Percentiles rank a stretch among this genome's conserved stretches.
These are phyloP conservation scores for Spea bombifrons DNA, from an alignment of 2,113 vertebrate species.

Conservation along the genomic window DNA sequence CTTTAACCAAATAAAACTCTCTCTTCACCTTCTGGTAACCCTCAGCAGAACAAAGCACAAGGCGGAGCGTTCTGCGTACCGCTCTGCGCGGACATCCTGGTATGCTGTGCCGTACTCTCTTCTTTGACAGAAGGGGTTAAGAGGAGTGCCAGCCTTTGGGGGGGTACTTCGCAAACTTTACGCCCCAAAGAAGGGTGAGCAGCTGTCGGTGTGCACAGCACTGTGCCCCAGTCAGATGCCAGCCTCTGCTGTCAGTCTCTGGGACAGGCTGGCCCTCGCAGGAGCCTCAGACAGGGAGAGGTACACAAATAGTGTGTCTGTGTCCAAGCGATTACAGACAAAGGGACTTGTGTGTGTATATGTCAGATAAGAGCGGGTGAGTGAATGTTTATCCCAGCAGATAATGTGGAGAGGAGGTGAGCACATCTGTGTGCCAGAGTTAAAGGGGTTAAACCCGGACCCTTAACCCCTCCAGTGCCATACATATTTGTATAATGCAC, in stretches of 20 bases:
- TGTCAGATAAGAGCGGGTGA: neutral
- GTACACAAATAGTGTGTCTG: neutral
- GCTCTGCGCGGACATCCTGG: neutral
- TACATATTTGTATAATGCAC: too few species aligned
- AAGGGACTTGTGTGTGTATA: neutral
- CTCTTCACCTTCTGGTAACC: neutral
- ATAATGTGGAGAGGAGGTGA: neutral
- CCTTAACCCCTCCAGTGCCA: too few species aligned
- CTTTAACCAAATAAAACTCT: neutral
- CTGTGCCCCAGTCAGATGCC: too few species aligned
- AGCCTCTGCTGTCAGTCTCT: too few species aligned
- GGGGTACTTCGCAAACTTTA: too few species aligned
- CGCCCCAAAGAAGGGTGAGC: too few species aligned
- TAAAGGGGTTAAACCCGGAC: too few species aligned
- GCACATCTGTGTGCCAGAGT: too few species aligned
- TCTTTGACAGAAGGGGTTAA: too few species aligned
- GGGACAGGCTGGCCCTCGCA: neutral
- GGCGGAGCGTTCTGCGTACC: neutral
- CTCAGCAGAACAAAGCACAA: neutral
- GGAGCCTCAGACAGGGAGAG: slow-evolving; percentile 6
- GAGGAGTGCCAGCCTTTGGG: too few species aligned
- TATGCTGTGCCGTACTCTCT: too few species aligned
- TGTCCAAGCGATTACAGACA: slow-evolving; percentile 13
- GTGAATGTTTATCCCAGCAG: neutral
- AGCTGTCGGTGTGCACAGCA: too few species aligned